These are phyloP conservation scores for Spisula subtruncata DNA, from an alignment of 2,888 invertebrate genomes.

Conservation along the genomic window DNA sequence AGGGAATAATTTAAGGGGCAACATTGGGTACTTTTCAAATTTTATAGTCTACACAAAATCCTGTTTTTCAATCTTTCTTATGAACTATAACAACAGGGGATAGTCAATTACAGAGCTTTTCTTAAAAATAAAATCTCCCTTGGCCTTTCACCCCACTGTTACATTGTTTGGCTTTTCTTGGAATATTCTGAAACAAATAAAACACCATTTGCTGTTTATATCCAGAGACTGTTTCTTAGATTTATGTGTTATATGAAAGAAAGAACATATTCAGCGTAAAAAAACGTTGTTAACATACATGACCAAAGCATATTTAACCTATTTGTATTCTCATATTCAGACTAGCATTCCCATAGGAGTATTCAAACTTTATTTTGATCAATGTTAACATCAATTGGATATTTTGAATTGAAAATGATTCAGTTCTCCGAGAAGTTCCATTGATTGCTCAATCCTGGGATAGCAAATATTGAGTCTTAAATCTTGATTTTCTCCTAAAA, in stretches of 20 bases:
- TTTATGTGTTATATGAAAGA: neutral
- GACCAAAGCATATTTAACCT: neutral
- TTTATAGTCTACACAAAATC: too few relatives aligned
- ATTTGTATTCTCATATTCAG: neutral
- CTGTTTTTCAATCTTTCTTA: too few relatives aligned
- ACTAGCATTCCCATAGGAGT: neutral
- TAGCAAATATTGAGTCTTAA: constrained; percentile 9
- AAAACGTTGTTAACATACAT: neutral
- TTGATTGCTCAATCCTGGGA: neutral
- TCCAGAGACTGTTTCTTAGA: neutral
- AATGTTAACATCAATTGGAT: constrained; percentile 7
- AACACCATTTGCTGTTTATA: neutral
- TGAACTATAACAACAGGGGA: too few relatives aligned
- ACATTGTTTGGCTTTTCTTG: too few relatives aligned
- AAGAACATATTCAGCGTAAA: neutral
- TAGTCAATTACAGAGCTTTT: too few relatives aligned
- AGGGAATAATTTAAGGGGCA: too few relatives aligned
- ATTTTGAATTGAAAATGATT: constrained; percentile 13
- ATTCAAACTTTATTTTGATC: constrained; percentile 7
- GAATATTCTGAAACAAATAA: too few relatives aligned
- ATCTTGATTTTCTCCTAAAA: constrained; percentile 21
- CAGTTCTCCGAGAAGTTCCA: neutral
- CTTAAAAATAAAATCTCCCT: too few relatives aligned
- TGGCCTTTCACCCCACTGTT: too few relatives aligned
- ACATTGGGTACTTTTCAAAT: too few relatives aligned